Percentiles rank a stretch among this genome's conserved stretches.
Evolutionary conservation across 2,113 vertebrate species (phyloP).

Genomic region (Lota lota): DNA sequence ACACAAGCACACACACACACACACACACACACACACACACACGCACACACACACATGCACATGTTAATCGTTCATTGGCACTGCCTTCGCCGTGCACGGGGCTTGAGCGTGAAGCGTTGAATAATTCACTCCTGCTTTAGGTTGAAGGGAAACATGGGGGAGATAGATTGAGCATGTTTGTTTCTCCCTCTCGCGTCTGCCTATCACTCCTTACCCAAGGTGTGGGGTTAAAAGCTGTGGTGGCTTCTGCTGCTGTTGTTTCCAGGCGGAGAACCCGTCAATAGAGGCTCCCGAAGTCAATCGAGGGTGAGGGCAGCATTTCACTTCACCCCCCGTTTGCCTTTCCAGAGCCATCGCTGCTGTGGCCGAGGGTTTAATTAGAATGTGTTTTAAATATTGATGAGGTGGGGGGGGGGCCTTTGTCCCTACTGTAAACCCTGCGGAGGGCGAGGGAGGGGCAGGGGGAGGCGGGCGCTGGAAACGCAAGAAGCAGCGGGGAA

Average conservation of each 20-base stretch:
- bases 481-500: slow-evolving; percentile 58
- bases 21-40: too few species aligned
- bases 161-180: too few species aligned
- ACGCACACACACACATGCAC: too few species aligned
- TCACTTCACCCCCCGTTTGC: slow-evolving; percentile 52
- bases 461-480: background rate
- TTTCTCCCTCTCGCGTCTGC: too few species aligned
- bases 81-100: too few species aligned
- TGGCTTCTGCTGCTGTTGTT: slow-evolving; percentile 32
- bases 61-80: too few species aligned
- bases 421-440: slow-evolving; percentile 66
- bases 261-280: slow-evolving; percentile 41
- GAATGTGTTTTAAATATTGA: slow-evolving; percentile 78
- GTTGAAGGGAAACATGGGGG: too few species aligned
- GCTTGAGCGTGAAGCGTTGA: too few species aligned
- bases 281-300: slow-evolving; percentile 29
- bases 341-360: slow-evolving; percentile 29
- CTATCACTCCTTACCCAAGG: too few species aligned
- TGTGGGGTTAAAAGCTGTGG: too few species aligned
- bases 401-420: slow-evolving; percentile 50
- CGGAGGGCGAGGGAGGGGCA: slow-evolving; percentile 47
- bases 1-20: too few species aligned
- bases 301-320: slow-evolving; percentile 40
- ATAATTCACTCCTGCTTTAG: too few species aligned
- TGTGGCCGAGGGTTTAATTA: slow-evolving; percentile 69